These are phyloP conservation scores for Hydractinia echinata DNA, from an alignment of 30 jellyfish, hydroid and myxozoan species.

Conservation along the genomic window DNA sequence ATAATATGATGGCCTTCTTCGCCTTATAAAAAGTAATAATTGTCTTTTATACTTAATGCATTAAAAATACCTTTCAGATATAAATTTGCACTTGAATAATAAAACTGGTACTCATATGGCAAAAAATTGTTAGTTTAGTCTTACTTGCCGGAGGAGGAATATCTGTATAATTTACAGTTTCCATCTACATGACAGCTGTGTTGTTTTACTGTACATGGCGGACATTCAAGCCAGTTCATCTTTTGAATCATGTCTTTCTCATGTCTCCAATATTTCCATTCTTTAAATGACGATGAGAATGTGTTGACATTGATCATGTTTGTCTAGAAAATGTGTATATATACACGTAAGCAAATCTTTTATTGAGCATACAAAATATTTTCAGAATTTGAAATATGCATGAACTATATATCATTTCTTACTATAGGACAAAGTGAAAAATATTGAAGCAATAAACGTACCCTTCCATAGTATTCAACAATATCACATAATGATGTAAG, in stretches of 20 bases:
- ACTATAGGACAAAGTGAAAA: no score
- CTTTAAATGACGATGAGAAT: slow-evolving; percentile 33
- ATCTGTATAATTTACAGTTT: slow-evolving; percentile 35
- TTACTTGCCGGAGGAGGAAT: slow-evolving; percentile 27
- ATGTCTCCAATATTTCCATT: slow-evolving; percentile 39
- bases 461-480: background rate
- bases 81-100: background rate
- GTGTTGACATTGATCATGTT: slow-evolving; percentile 3
- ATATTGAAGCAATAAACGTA: no score
- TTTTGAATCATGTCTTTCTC: slow-evolving; percentile 26
- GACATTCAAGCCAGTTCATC: slow-evolving; percentile 37
- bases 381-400: no score
- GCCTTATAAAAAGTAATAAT: slow-evolving; percentile 1
- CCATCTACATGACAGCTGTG: slow-evolving; percentile 48
- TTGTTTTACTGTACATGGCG: slow-evolving; percentile 26
- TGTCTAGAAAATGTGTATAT: background rate
- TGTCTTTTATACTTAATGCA: no score
- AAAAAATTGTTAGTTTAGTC: background rate
- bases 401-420: no score
- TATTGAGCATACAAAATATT: background rate
- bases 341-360: background rate
- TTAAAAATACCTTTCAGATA: background rate
- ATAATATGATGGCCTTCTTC: slow-evolving; percentile 8
- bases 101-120: background rate
- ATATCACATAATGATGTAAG: background rate